phyloP scores from a whole-genome alignment of 1,140 invertebrate genomes.

The Trachelipus rathkii region DNA sequence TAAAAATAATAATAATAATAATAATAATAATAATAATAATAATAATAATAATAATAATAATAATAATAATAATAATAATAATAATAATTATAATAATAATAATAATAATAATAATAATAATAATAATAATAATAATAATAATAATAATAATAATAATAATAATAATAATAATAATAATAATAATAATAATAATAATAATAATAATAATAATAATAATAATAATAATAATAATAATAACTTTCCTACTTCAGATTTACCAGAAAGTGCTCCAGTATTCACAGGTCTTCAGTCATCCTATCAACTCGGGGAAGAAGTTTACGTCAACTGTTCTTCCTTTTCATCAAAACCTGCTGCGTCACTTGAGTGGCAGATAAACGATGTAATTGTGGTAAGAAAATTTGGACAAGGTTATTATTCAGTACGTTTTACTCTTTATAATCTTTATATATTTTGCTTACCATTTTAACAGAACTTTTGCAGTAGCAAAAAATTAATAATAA shows the following conservation, averaged over 20 bases:
- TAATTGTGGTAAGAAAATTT: neutral
- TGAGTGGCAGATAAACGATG: neutral
- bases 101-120: neutral
- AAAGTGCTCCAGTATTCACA: neutral
- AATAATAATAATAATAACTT: neutral
- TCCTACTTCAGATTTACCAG: conserved; percentile 1
- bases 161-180: neutral
- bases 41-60: too few species aligned
- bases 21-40: too few species aligned
- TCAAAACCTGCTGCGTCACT: neutral
- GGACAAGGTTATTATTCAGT: too few species aligned
- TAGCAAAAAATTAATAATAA: too few species aligned
- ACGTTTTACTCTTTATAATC: too few species aligned
- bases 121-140: neutral
- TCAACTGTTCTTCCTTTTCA: neutral
- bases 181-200: neutral
- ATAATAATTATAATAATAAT: neutral
- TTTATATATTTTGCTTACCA: too few species aligned
- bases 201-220: neutral
- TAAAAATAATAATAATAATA: too few species aligned
- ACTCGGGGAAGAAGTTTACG: conserved; percentile 6
- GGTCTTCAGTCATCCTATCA: neutral
- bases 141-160: neutral
- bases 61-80: too few species aligned
- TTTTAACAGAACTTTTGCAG: too few species aligned